Conservation (phyloP, 2,888 invertebrate species). For the Clivina fossor region DNA sequence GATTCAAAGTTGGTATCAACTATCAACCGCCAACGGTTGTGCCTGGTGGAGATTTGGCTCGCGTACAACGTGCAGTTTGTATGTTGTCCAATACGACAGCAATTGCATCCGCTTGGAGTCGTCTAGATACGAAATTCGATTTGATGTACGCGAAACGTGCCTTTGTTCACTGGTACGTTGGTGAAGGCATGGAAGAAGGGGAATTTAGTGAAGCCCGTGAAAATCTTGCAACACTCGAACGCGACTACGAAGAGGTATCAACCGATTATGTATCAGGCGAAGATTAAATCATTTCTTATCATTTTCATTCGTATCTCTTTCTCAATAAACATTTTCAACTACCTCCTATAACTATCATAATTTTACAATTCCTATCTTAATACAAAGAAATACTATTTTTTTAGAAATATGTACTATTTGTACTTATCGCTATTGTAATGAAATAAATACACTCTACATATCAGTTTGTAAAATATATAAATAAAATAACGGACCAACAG, state of each 20-base stretch:
- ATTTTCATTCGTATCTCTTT: too few relatives aligned
- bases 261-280: slow-evolving; percentile 57
- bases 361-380: too few relatives aligned
- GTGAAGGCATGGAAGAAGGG: slow-evolving; percentile 79
- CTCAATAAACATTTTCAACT: too few relatives aligned
- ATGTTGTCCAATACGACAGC: slow-evolving; percentile 91
- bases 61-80: slow-evolving; percentile 83
- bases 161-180: slow-evolving; percentile 90
- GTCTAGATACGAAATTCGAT: slow-evolving; percentile 91
- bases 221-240: slow-evolving; percentile 71
- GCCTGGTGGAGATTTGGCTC: slow-evolving; percentile 76
- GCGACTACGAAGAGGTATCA: slow-evolving; percentile 75
- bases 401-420: too few relatives aligned
- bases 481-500: too few relatives aligned
- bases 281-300: too few relatives aligned
- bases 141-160: slow-evolving; percentile 91
- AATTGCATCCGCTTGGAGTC: slow-evolving; percentile 86
- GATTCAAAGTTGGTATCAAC: slow-evolving; percentile 74
- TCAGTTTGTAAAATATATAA: too few relatives aligned
- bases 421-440: too few relatives aligned
- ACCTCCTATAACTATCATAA: too few relatives aligned
- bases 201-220: slow-evolving; percentile 82
- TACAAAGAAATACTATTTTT: too few relatives aligned
- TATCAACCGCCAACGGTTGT: slow-evolving; percentile 76
- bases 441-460: too few relatives aligned